These are phyloP conservation scores for Hypomecis atomaria DNA, from an alignment of 2,888 invertebrate genomes.

Conservation along the genomic window DNA sequence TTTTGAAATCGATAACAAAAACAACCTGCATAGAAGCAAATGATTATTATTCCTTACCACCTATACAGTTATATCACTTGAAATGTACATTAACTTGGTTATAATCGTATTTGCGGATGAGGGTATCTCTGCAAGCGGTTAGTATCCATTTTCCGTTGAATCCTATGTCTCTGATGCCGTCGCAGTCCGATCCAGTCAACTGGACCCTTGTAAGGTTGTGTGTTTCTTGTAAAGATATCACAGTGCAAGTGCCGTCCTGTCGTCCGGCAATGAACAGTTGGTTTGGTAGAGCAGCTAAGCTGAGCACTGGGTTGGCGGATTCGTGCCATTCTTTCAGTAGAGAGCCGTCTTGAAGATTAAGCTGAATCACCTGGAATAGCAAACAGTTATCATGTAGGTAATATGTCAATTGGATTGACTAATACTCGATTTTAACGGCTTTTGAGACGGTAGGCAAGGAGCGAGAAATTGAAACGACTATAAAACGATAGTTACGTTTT, in stretches of 20 bases:
- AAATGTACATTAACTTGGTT: conserved; percentile 78
- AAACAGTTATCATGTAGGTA: conserved; percentile 1
- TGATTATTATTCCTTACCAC: conserved; percentile 36
- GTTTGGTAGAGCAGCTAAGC: conserved; percentile 74
- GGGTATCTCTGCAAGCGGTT: conserved; percentile 86
- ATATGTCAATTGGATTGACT: no score
- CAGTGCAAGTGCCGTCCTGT: conserved; percentile 87
- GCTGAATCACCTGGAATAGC: conserved; percentile 63
- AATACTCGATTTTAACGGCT: no score
- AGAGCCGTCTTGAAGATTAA: conserved; percentile 63
- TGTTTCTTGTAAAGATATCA: conserved; percentile 71
- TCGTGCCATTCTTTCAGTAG: conserved; percentile 76
- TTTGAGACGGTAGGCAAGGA: not conserved
- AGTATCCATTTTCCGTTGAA: conserved; percentile 86
- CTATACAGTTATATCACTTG: conserved; percentile 58
- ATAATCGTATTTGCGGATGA: conserved; percentile 86
- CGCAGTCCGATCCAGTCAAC: conserved; percentile 89
- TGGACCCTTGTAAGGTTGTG: conserved; percentile 71
- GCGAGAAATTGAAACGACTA: not conserved
- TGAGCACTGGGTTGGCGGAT: conserved; percentile 84
- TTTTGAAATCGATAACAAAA: conserved; percentile 16
- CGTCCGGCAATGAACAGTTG: conserved; percentile 84
- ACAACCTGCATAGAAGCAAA: conserved; percentile 36
- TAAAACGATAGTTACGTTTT: not conserved
- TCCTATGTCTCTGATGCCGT: conserved; percentile 87